A percentile compares a stretch with the other conserved stretches of the same genome.
Conservation (phyloP, 2,797 vertebrate species). For the Coilia nasus region DNA sequence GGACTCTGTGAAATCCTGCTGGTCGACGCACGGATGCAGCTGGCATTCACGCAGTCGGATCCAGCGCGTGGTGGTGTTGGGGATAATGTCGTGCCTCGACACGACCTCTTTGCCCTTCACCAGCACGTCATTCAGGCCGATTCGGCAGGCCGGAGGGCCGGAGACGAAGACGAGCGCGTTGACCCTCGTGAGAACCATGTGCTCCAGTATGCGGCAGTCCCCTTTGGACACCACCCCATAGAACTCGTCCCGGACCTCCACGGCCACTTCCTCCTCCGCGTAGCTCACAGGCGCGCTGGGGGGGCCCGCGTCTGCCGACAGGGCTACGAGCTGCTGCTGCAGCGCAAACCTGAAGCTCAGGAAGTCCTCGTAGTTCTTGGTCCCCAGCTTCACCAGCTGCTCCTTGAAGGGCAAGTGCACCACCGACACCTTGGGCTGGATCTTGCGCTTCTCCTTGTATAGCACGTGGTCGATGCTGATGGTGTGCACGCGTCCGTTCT, state of each 20-base stretch:
- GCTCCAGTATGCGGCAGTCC: constrained; percentile 76
- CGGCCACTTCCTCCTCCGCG: constrained; percentile 83
- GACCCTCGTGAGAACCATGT: constrained; percentile 79
- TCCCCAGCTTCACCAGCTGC: constrained; percentile 85
- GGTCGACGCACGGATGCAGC: constrained; percentile 80
- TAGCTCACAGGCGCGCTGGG: constrained; percentile 77
- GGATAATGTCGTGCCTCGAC: constrained; percentile 86
- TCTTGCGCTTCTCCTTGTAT: constrained; percentile 86
- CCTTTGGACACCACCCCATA: constrained; percentile 78
- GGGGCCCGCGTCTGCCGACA: constrained; percentile 72
- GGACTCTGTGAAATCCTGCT: constrained; percentile 74
- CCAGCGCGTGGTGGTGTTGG: constrained; percentile 87
- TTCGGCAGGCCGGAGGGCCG: constrained; percentile 78
- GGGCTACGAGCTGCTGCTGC: constrained; percentile 75
- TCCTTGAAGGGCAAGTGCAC: constrained; percentile 80
- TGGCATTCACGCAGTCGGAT: constrained; percentile 78
- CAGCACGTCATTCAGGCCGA: constrained; percentile 85
- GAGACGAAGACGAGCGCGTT: constrained; percentile 83
- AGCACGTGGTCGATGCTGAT: constrained; percentile 81
- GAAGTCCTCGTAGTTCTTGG: constrained; percentile 82
- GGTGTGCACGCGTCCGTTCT: constrained; percentile 84
- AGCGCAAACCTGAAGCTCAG: constrained; percentile 80
- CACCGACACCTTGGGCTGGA: constrained; percentile 83
- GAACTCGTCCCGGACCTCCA: constrained; percentile 85
- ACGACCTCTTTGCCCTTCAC: constrained; percentile 88